A percentile compares a stretch with the other conserved stretches of the same genome.
Conservation (phyloP, 2,888 invertebrate genomes). For the Beris chalybata region DNA sequence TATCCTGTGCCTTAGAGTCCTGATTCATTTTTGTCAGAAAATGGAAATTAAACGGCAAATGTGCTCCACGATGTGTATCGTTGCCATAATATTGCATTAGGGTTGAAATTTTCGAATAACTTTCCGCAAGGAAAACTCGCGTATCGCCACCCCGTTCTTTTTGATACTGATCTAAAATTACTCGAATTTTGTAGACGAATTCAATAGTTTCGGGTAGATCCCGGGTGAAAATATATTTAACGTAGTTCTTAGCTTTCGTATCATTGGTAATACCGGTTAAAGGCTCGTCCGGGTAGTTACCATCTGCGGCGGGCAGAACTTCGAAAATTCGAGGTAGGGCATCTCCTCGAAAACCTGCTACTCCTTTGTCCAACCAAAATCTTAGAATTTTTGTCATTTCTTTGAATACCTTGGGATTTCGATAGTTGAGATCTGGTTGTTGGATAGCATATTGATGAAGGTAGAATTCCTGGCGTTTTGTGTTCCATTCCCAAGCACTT, state of each 20-base stretch:
- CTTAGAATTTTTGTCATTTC: conserved; percentile 62
- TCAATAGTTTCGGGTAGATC: conserved; percentile 63
- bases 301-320: conserved; percentile 44
- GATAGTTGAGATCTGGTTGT: conserved; percentile 70
- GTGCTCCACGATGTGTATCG: conserved; percentile 56
- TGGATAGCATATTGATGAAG: conserved; percentile 64
- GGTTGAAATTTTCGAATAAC: conserved; percentile 60
- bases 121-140: conserved; percentile 65
- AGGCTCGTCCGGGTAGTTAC: conserved; percentile 55
- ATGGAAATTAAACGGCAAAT: conserved; percentile 70
- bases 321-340: conserved; percentile 52
- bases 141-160: conserved; percentile 48
- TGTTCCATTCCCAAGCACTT: conserved; percentile 66
- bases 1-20: conserved; percentile 57
- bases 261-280: conserved; percentile 53
- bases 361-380: conserved; percentile 67
- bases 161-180: conserved; percentile 59
- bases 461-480: conserved; percentile 62
- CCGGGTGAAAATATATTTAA: conserved; percentile 63
- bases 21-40: conserved; percentile 60
- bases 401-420: conserved; percentile 57
- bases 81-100: conserved; percentile 67
- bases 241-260: conserved; percentile 59
- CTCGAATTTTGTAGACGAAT: conserved; percentile 61
- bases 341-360: conserved; percentile 65